phyloP scores from a whole-genome alignment of 2,888 invertebrate species.

The Lacanobia oleracea region DNA sequence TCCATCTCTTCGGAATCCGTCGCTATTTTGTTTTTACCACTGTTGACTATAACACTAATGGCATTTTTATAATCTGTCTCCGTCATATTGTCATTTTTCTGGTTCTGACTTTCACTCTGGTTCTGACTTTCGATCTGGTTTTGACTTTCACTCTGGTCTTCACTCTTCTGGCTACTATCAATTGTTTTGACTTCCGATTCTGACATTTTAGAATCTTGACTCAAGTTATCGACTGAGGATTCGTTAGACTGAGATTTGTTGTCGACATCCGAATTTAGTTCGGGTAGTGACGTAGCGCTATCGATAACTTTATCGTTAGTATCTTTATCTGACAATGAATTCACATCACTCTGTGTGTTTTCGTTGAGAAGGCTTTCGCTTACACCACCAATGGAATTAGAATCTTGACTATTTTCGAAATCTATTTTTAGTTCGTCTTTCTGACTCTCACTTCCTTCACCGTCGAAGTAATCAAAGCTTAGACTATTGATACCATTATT shows the following conservation, averaged over 20 bases:
- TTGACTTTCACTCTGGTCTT: not conserved
- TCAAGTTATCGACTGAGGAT: slow-evolving; percentile 19
- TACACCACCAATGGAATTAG: slow-evolving; percentile 17
- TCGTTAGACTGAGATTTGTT: slow-evolving; percentile 15
- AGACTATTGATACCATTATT: slow-evolving; percentile 44
- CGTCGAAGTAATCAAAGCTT: slow-evolving; percentile 26
- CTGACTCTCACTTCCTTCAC: not conserved
- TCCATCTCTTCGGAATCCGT: slow-evolving; percentile 32
- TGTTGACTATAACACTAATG: slow-evolving; percentile 28
- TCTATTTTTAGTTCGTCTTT: slow-evolving; percentile 7
- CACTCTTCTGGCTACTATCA: not conserved
- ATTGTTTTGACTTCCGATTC: not conserved
- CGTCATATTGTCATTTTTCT: not conserved
- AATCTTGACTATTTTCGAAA: slow-evolving; percentile 37
- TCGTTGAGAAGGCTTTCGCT: slow-evolving; percentile 40
- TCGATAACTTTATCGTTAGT: slow-evolving; percentile 19
- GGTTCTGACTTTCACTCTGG: not conserved
- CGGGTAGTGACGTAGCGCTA: slow-evolving; percentile 23
- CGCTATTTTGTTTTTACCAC: not conserved
- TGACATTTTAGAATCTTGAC: slow-evolving; percentile 24
- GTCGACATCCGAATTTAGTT: slow-evolving; percentile 10
- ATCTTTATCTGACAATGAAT: not conserved
- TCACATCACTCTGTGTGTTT: slow-evolving; percentile 10
- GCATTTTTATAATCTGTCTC: slow-evolving; percentile 25
- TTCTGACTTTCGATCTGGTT: not conserved